Evolutionary conservation across 2,797 vertebrate species (phyloP).

Genomic region (Ammospiza maritima): DNA sequence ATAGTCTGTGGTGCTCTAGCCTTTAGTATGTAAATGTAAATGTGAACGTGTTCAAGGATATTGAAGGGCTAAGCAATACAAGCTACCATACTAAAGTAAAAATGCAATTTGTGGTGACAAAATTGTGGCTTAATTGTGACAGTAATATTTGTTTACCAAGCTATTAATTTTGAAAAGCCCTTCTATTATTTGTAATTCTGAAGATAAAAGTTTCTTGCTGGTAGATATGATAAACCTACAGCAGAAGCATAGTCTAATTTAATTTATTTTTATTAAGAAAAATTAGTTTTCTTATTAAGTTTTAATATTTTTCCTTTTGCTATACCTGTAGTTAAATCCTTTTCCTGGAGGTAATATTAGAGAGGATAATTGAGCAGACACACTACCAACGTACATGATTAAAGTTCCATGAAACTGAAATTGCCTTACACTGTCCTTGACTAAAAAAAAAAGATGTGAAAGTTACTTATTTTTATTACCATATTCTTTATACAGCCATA

Average conservation of each 20-base stretch:
- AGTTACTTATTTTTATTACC: neutral
- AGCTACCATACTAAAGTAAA: neutral
- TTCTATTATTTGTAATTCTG: slow-evolving; percentile 34
- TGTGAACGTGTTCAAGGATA: neutral
- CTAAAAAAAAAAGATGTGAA: neutral
- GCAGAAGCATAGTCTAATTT: neutral
- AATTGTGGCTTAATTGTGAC: slow-evolving; percentile 26
- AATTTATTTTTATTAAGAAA: neutral
- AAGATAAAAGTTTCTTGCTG: slow-evolving; percentile 10
- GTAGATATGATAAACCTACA: neutral
- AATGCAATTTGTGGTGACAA: neutral
- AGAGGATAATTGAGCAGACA: neutral
- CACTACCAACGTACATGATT: neutral
- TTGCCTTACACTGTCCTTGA: neutral
- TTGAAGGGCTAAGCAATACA: neutral
- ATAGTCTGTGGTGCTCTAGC: neutral
- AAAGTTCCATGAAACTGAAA: neutral
- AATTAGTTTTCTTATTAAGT: neutral
- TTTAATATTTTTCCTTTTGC: neutral
- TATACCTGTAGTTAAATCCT: neutral
- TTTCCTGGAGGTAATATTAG: neutral
- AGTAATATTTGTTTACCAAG: slow-evolving; percentile 1
- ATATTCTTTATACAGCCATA: neutral
- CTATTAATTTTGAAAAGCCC: slow-evolving; percentile 28
- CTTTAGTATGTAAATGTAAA: neutral